A percentile compares a stretch with the other conserved stretches of the same genome.
These are phyloP conservation scores for Pogonognathellus flavescens DNA, from an alignment of 1,140 invertebrate species.

Conservation along the genomic window DNA sequence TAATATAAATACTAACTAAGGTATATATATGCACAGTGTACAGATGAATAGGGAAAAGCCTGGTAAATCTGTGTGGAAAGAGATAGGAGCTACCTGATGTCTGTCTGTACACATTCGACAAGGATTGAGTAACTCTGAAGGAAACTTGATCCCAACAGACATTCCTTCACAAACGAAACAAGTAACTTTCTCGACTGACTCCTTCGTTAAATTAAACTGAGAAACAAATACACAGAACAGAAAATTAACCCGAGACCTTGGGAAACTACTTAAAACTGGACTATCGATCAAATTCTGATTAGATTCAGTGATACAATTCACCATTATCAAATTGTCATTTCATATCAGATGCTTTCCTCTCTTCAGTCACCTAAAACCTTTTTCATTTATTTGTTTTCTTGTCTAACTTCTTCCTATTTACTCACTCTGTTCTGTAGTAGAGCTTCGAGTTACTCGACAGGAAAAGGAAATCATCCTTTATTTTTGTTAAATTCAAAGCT, in stretches of 20 bases:
- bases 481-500: too few relatives aligned
- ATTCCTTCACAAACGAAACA: not conserved
- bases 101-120: not conserved
- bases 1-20: not conserved
- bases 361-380: too few relatives aligned
- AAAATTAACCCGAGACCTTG: not conserved
- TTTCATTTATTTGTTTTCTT: too few relatives aligned
- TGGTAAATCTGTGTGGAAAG: not conserved
- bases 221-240: not conserved
- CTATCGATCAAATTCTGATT: not conserved
- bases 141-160: slow-evolving; percentile 5
- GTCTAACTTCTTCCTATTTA: too few relatives aligned
- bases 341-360: too few relatives aligned
- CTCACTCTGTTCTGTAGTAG: too few relatives aligned
- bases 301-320: too few relatives aligned
- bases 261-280: not conserved
- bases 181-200: not conserved
- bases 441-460: too few relatives aligned
- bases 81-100: not conserved
- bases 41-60: not conserved
- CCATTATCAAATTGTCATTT: too few relatives aligned
- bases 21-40: not conserved
- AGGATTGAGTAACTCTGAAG: not conserved
- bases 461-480: too few relatives aligned
- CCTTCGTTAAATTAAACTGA: not conserved